Percentiles rank a stretch among this genome's conserved stretches.
Evolutionary conservation across 2,797 vertebrate species (phyloP).

Genomic region (Paguma larvata): DNA sequence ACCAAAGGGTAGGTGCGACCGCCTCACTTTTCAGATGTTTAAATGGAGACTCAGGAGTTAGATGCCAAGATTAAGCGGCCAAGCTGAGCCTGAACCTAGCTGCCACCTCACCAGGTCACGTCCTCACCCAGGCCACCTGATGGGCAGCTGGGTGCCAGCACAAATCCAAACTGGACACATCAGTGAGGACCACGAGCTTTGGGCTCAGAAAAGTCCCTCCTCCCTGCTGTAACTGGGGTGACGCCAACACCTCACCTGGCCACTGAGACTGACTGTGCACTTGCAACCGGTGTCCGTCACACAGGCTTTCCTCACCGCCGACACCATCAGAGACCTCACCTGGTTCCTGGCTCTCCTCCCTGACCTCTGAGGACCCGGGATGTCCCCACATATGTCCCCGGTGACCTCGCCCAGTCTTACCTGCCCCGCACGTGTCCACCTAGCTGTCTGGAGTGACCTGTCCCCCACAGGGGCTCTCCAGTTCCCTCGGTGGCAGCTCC

Average conservation of each 20-base stretch:
- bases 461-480: not conserved
- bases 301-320: not conserved
- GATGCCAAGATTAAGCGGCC: not conserved
- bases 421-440: not conserved
- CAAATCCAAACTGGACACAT: not conserved
- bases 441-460: not conserved
- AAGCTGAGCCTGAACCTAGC: not conserved
- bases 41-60: not conserved
- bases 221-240: not conserved
- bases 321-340: not conserved
- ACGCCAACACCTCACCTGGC: not conserved
- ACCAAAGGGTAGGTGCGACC: not conserved
- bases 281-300: not conserved
- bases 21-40: not conserved
- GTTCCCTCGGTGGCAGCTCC: not conserved
- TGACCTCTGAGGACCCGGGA: not conserved
- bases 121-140: not conserved
- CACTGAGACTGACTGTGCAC: not conserved
- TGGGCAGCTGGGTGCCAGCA: no score
- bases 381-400: not conserved
- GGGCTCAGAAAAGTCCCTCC: not conserved
- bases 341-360: not conserved
- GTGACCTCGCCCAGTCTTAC: not conserved
- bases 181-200: not conserved
- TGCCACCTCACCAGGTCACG: not conserved